phyloP scores from a whole-genome alignment of 2,797 vertebrate species.

The Notoglanidium macrostoma region DNA sequence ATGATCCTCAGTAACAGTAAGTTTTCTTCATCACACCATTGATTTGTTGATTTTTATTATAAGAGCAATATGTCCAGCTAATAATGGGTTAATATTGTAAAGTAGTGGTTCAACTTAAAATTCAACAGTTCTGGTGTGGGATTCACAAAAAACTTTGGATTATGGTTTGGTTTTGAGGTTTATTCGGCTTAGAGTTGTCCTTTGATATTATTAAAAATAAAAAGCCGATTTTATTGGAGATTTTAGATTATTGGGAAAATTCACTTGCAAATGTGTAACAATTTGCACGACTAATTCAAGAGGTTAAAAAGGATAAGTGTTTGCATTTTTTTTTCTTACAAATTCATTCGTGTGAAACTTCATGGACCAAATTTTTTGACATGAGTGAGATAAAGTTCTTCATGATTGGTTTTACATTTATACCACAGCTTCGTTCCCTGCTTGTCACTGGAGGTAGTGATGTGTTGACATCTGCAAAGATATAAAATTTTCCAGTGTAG shows the following conservation, averaged over 20 bases:
- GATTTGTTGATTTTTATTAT: neutral
- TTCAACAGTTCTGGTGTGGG: neutral
- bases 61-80: neutral
- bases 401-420: neutral
- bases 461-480: neutral
- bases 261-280: constrained; percentile 14
- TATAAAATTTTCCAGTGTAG: neutral
- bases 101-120: neutral
- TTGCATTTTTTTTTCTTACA: constrained; percentile 3
- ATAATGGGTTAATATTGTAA: neutral
- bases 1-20: neutral
- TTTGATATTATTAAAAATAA: neutral
- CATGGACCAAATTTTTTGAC: neutral
- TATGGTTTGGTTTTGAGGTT: neutral
- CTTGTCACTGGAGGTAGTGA: too few relatives aligned
- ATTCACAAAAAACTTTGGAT: neutral
- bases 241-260: neutral
- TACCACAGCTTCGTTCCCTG: neutral
- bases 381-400: neutral
- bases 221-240: neutral
- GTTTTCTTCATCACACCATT: neutral
- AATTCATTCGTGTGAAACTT: neutral
- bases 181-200: neutral
- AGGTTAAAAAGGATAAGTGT: neutral
- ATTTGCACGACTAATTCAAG: neutral